A percentile compares a stretch with the other conserved stretches of the same genome.
phyloP scores from a whole-genome alignment of 2,113 vertebrate genomes.

The Aramus guarauna region DNA sequence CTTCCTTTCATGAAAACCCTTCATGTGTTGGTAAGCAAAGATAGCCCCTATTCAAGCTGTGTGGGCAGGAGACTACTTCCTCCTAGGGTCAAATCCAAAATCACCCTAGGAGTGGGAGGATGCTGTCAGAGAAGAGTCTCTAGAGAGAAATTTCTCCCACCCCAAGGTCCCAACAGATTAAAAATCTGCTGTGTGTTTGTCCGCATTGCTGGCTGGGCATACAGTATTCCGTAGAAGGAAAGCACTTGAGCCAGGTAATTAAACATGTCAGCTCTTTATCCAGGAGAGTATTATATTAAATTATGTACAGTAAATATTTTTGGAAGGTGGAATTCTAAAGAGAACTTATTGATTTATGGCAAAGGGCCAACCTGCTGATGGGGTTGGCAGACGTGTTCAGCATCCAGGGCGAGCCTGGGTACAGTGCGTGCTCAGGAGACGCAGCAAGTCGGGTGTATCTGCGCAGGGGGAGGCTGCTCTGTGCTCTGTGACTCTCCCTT shows the following conservation, averaged over 20 bases:
- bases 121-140: neutral
- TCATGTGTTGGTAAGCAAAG: neutral
- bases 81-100: neutral
- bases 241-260: slow-evolving; percentile 73
- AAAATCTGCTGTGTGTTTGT: neutral
- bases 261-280: slow-evolving; percentile 79
- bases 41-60: neutral
- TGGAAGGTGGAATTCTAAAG: slow-evolving; percentile 75
- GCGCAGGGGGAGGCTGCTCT: neutral
- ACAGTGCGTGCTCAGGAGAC: fast-evolving
- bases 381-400: slow-evolving; percentile 65
- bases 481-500: neutral
- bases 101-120: neutral
- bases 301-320: slow-evolving; percentile 84
- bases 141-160: neutral
- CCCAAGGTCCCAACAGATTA: neutral
- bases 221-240: slow-evolving; percentile 54
- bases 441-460: fast-evolving
- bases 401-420: slow-evolving; percentile 34
- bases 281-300: slow-evolving; percentile 78
- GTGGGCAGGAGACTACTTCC: neutral
- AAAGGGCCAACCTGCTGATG: slow-evolving; percentile 68
- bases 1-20: neutral
- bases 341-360: slow-evolving; percentile 78
- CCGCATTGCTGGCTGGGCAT: neutral